A percentile compares a stretch with the other conserved stretches of the same genome.
phyloP scores from a whole-genome alignment of 2,797 vertebrate species.

The Clarias pachynema region DNA sequence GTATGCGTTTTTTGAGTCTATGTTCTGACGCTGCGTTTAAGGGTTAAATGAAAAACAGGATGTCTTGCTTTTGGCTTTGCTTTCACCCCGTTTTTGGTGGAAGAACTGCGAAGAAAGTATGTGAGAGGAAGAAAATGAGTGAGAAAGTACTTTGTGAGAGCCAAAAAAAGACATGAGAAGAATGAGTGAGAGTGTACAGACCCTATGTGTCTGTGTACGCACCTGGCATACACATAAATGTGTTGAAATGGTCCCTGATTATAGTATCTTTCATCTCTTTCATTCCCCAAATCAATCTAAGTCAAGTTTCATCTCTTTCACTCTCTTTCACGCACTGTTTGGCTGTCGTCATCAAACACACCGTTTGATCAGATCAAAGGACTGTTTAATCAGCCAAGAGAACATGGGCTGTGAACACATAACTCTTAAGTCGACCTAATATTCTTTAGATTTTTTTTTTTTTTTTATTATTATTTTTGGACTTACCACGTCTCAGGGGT shows the following conservation, averaged over 20 bases:
- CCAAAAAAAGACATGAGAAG: neutral
- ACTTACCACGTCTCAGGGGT: slow-evolving; percentile 13
- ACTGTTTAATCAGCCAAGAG: slow-evolving; percentile 29
- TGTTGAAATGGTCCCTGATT: slow-evolving; percentile 13
- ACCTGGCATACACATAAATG: neutral
- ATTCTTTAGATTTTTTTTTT: slow-evolving; percentile 24
- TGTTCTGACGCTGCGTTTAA: neutral
- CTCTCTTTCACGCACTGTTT: slow-evolving; percentile 29
- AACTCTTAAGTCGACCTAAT: slow-evolving; percentile 34
- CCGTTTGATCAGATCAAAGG: slow-evolving; percentile 34
- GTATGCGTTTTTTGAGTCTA: neutral
- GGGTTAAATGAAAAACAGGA: neutral
- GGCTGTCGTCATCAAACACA: slow-evolving; percentile 32
- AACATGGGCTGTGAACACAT: slow-evolving; percentile 34
- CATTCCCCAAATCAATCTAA: slow-evolving; percentile 8
- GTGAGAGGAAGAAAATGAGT: neutral
- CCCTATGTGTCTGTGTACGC: neutral
- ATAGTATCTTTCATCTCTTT: slow-evolving; percentile 15
- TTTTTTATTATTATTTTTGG: slow-evolving; percentile 32
- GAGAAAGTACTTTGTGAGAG: neutral
- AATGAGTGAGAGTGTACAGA: neutral
- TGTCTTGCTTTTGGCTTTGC: neutral
- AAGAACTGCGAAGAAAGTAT: neutral
- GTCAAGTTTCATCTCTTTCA: slow-evolving; percentile 16
- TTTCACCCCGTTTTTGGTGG: neutral